Conservation (phyloP, 2,797 vertebrate species). For the Lithobates pipiens region DNA sequence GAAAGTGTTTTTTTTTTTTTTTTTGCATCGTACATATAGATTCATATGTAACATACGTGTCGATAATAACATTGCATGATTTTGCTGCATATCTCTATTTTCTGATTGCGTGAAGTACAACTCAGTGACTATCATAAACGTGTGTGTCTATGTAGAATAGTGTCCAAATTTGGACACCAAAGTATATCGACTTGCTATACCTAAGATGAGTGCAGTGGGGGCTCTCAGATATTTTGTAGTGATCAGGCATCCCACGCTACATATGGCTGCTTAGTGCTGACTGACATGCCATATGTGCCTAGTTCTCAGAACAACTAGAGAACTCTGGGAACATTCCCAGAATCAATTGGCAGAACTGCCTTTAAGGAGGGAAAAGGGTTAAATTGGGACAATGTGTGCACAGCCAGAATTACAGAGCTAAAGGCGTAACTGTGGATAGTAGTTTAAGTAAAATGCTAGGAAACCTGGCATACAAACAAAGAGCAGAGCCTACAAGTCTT, state of each 20-base stretch:
- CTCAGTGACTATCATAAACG: too few relatives aligned
- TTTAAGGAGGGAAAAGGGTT: constrained; percentile 10
- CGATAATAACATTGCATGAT: too few relatives aligned
- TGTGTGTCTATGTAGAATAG: neutral
- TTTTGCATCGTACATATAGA: too few relatives aligned
- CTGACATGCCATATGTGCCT: constrained; percentile 51
- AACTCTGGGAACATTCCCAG: constrained; percentile 31
- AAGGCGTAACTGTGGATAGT: neutral
- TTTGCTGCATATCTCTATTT: too few relatives aligned
- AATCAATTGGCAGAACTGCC: neutral
- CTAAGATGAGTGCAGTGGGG: constrained; percentile 14
- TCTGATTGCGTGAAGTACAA: too few relatives aligned
- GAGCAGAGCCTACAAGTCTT: neutral
- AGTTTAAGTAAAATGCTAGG: neutral
- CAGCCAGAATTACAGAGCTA: neutral
- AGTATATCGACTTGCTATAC: constrained; percentile 9
- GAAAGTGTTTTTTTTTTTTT: too few relatives aligned
- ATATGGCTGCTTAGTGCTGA: constrained; percentile 43
- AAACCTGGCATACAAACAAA: neutral
- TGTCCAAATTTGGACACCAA: constrained; percentile 15
- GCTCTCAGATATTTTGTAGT: constrained; percentile 12
- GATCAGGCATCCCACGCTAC: constrained; percentile 51
- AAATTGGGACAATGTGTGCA: constrained; percentile 9
- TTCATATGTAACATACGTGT: too few relatives aligned
- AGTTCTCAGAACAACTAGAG: constrained; percentile 38